Evolutionary conservation across 2,888 invertebrate species (phyloP), one percentile per base, ranked within the genome.

Genomic region (Actias luna): DNA sequence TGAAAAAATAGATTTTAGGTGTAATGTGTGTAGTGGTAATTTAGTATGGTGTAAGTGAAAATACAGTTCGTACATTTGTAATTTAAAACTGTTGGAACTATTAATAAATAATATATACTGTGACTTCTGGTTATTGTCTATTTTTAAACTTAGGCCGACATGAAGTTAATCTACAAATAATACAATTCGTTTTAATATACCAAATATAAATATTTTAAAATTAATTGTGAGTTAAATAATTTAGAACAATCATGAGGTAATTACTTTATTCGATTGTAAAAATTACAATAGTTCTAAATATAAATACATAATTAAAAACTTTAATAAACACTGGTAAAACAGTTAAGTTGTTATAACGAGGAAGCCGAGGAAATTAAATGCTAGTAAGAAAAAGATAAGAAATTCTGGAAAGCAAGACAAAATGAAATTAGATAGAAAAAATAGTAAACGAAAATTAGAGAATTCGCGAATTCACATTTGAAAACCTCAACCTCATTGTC

Each of bases 321-420:
- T 76, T 75, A 69, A n/a, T 64, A 68, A 71, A 67, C 77, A 77
- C 68, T 42, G 42, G 18, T 18, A 42, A 42, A 42, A 42, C 42
- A 42, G 42, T 42, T 42, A 42, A 84, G 75, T 70, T 65, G 77
- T 75, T 80, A 82, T 81, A 85, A 84, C 78, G 85, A 84, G 76
- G 83, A 89, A 89, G 88, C 87, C 72, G 90, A 91, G 89, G 89
- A 79, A 79, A 87, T 87, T 69, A 88, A 92, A 90, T 86, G 88
- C 70, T 65, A 62, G 65, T 66, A 66, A 68, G 46, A 64, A 70
- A 60, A 65, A 22, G 46, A 63, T 63, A 64, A 67, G 65, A 39
- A n/a, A 72, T 64, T 61, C 66, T 59, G 66, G 50, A 64, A 59
- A 60, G 52, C 60, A 64, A 68, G 60, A 62, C n/a, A n/a, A n/a